Percentiles rank a stretch among this genome's conserved stretches.
Conservation (phyloP, 2,888 invertebrate species). For the Microctonus aethiopoides region DNA sequence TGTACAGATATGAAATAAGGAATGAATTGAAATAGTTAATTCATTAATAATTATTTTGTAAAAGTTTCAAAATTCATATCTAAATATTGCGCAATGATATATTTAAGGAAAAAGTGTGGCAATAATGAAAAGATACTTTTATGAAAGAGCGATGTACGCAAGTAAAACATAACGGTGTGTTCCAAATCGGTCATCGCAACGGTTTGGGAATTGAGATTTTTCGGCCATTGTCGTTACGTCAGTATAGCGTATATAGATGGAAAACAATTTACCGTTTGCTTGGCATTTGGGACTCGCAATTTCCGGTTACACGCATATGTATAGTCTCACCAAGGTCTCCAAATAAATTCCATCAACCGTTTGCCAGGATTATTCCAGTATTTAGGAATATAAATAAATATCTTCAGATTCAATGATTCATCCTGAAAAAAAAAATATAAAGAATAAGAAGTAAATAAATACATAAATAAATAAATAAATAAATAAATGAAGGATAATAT, state of each 20-base stretch:
- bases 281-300: neutral
- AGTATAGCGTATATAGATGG: constrained; percentile 4
- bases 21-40: no score
- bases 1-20: no score
- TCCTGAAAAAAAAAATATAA: neutral
- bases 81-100: neutral
- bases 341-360: no score
- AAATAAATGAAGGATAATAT: no score
- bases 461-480: constrained; percentile 18
- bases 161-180: constrained; percentile 30
- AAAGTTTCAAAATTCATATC: neutral
- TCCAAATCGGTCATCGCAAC: constrained; percentile 31
- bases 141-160: constrained; percentile 4
- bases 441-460: constrained; percentile 8
- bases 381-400: no score
- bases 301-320: neutral
- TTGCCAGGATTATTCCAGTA: no score
- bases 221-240: constrained; percentile 33
- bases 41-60: no score
- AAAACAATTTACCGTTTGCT: constrained; percentile 29
- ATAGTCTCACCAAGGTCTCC: no score
- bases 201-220: constrained; percentile 35
- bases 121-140: neutral
- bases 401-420: no score
- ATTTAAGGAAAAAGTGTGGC: neutral